Evolutionary conservation across 2,888 invertebrate species (phyloP), one percentile per base, ranked within the genome.

Genomic region (Platycheirus albimanus): DNA sequence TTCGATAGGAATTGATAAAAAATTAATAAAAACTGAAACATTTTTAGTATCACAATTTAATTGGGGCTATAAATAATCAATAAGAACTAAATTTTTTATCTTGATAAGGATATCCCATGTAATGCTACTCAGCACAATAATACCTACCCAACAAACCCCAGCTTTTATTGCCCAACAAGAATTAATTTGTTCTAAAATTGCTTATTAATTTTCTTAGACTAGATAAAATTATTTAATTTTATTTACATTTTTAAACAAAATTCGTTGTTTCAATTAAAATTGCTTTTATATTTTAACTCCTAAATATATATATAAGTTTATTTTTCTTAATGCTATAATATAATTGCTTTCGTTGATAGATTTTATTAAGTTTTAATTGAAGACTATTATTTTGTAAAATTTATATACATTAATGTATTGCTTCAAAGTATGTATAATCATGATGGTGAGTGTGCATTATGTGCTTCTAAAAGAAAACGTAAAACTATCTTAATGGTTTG

Each of bases 111-210:
- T 28, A 71, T 86, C 74, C 85, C 85, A 87, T 85, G 71, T 87
- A 86, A 87, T 86, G 85, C 70, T 83, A 87, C 86, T 87, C 86
- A 87, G 79, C 86, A 85, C 71, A 87, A 87, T 87, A 86, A 86
- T 85, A 75, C 70, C 70, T 85, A 75, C 70, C 70, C 79, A 75
- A 84, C 64, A n/a, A 79, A 84, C 79, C 84, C 84, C 79, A 79
- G 84, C 70, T 84, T 84, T 79, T 64, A 84, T 79, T 84, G 84
- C 84, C 84, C 84, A 79, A 66, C 70, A 74, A 84, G 84, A 84
- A 79, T 70, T 64, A 13, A 78, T 71, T 74, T 64, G 64, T 43
- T 28, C 78, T 83, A 69, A 78, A 83, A 72, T 71, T 74, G 61
- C 67, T 71, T 77, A 69, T 66, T 41, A 66, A 33, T 66, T 8